Percentiles rank a stretch among this genome's conserved stretches.
Conservation (phyloP, 2,113 vertebrate genomes). For the Podarcis cretensis region DNA sequence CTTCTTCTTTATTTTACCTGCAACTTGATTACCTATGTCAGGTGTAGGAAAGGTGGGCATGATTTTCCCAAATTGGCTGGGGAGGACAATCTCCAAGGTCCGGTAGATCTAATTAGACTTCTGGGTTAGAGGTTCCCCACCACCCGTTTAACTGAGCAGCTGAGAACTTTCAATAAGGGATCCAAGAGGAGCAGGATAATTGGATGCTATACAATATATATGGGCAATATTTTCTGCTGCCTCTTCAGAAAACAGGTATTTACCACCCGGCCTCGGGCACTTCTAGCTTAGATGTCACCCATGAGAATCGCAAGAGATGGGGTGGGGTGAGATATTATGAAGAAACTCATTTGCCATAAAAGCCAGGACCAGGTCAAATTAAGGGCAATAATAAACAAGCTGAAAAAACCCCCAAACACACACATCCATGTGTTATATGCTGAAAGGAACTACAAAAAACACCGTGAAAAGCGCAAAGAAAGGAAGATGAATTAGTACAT, state of each 20-base stretch:
- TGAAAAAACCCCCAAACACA: neutral
- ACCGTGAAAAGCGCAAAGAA: neutral
- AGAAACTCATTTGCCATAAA: conserved; percentile 26
- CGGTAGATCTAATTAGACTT: too few species aligned
- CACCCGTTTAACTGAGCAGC: neutral
- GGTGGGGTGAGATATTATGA: neutral
- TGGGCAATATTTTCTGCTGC: neutral
- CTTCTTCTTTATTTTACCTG: too few species aligned
- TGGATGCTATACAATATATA: conserved; percentile 13
- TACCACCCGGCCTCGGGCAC: conserved; percentile 29
- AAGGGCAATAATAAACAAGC: conserved; percentile 5
- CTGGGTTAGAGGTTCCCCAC: too few species aligned
- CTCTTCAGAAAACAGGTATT: conserved; percentile 46
- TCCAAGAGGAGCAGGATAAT: neutral
- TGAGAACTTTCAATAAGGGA: neutral
- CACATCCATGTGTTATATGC: neutral
- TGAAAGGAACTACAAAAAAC: conserved; percentile 44
- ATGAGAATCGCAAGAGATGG: conserved; percentile 13
- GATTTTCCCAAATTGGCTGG: too few species aligned
- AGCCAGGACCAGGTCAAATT: neutral
- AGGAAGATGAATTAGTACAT: conserved; percentile 24
- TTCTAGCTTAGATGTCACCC: conserved; percentile 22
- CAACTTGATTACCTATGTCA: too few species aligned
- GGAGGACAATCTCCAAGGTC: too few species aligned
- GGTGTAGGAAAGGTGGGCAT: too few species aligned